Conservation (phyloP, 2,113 vertebrate species). For the Choloepus hoffmanni region DNA sequence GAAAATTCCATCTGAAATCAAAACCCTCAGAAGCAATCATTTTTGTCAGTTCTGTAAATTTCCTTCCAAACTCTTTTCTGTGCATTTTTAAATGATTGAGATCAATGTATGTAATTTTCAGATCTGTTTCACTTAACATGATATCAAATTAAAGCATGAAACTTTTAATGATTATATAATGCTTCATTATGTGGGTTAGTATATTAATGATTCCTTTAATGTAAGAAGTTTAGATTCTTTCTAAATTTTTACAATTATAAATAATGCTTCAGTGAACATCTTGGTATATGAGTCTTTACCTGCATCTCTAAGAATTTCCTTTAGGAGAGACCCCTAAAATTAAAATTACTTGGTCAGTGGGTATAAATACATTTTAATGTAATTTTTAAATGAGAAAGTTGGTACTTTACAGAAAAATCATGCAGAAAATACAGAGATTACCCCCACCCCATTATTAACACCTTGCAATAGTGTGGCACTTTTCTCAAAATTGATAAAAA, state of each 20-base stretch:
- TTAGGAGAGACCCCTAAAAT: slow-evolving; percentile 14
- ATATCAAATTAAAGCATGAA: not conserved
- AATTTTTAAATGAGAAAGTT: no score
- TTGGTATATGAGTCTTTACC: slow-evolving; percentile 19
- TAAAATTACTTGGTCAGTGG: not conserved
- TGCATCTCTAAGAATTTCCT: not conserved
- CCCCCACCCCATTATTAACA: no score
- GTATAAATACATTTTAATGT: not conserved
- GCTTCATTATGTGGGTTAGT: not conserved
- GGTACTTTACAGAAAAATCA: no score
- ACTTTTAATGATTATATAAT: not conserved
- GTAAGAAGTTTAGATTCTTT: slow-evolving; percentile 6
- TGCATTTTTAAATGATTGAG: not conserved
- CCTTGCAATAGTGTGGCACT: no score
- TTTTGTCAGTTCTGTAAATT: not conserved
- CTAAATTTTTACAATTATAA: slow-evolving; percentile 32
- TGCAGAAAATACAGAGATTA: no score
- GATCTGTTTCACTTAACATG: slow-evolving; percentile 15
- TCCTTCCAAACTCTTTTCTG: not conserved
- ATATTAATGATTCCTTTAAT: slow-evolving; percentile 16
- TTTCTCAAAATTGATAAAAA: no score
- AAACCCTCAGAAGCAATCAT: not conserved
- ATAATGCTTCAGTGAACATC: not conserved
- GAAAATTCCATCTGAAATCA: not conserved
- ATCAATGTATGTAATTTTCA: slow-evolving; percentile 8